Evolutionary conservation across 2,888 invertebrate genomes (phyloP).

Genomic region (Acanthopleura granulata): DNA sequence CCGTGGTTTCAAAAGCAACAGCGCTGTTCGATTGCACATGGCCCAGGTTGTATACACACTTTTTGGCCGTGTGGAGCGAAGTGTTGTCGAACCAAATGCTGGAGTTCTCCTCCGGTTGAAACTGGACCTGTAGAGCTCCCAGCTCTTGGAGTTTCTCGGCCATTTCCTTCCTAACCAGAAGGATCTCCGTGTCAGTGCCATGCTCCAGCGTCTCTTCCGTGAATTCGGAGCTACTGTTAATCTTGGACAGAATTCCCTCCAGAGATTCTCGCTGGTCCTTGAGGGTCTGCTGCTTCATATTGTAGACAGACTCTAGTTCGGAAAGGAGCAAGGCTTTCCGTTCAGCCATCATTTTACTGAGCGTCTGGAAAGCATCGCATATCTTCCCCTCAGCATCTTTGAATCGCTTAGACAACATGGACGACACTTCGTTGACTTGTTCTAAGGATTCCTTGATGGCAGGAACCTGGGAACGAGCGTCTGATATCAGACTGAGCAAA

Average conservation of each 20-base stretch:
- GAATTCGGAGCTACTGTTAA: slow-evolving; percentile 70
- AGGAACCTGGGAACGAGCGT: slow-evolving; percentile 65
- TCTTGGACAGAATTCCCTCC: slow-evolving; percentile 67
- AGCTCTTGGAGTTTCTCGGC: slow-evolving; percentile 69
- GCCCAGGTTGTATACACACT: slow-evolving; percentile 62
- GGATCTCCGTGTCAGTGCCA: slow-evolving; percentile 71
- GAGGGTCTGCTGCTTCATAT: slow-evolving; percentile 64
- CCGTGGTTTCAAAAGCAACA: slow-evolving; percentile 68
- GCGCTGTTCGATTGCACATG: slow-evolving; percentile 67
- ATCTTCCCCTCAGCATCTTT: slow-evolving; percentile 60
- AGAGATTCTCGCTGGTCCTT: slow-evolving; percentile 65
- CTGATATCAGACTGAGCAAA: slow-evolving; percentile 59
- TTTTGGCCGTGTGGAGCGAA: slow-evolving; percentile 56
- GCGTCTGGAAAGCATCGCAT: slow-evolving; percentile 62
- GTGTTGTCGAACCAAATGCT: slow-evolving; percentile 64
- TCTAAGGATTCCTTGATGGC: slow-evolving; percentile 61
- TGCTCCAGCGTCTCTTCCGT: slow-evolving; percentile 71
- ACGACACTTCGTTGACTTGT: slow-evolving; percentile 55
- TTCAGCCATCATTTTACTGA: slow-evolving; percentile 60
- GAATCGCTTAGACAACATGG: slow-evolving; percentile 47
- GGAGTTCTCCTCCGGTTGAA: slow-evolving; percentile 67
- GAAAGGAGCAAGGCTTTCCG: slow-evolving; percentile 62
- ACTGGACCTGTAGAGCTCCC: slow-evolving; percentile 48
- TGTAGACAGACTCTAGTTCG: slow-evolving; percentile 62
- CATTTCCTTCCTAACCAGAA: slow-evolving; percentile 72